A percentile compares a stretch with the other conserved stretches of the same genome.
phyloP scores from a whole-genome alignment of 1,140 invertebrate species.

The Cylas formicarius region DNA sequence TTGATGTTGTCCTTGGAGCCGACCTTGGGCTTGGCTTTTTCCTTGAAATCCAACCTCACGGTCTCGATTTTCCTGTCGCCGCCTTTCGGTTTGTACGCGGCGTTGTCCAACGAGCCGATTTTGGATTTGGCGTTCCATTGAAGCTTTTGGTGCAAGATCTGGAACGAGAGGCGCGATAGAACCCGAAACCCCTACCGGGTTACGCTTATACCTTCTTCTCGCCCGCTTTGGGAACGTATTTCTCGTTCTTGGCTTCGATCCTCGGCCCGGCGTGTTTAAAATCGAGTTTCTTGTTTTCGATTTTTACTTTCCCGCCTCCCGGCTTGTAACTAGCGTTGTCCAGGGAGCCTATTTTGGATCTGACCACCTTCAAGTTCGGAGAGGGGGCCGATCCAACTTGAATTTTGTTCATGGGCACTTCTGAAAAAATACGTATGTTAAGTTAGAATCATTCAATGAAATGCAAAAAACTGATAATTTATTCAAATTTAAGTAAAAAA shows the following conservation, averaged over 20 bases:
- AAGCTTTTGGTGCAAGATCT: conserved; percentile 79
- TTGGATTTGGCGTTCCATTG: conserved; percentile 91
- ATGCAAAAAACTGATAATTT: too few relatives aligned
- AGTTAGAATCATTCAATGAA: too few relatives aligned
- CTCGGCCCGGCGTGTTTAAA: conserved; percentile 72
- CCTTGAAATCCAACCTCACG: conserved; percentile 84
- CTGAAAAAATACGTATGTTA: conserved; percentile 43
- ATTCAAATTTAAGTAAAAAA: too few relatives aligned
- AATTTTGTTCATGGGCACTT: conserved; percentile 88
- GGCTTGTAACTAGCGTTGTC: conserved; percentile 89
- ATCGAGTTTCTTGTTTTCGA: conserved; percentile 78
- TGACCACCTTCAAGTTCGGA: conserved; percentile 83
- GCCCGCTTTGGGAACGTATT: conserved; percentile 79
- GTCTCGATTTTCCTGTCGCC: conserved; percentile 89
- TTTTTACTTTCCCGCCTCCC: conserved; percentile 85
- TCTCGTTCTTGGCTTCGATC: conserved; percentile 87
- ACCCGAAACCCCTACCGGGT: too few relatives aligned
- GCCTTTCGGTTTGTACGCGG: conserved; percentile 85
- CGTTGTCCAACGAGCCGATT: conserved; percentile 89
- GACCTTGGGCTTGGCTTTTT: conserved; percentile 85
- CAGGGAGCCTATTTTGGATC: conserved; percentile 90
- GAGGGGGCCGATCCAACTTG: conserved; percentile 85
- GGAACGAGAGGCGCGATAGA: too few relatives aligned
- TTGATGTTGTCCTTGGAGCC: conserved; percentile 89
- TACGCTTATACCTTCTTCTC: conserved; percentile 94